A percentile compares a stretch with the other conserved stretches of the same genome.
Conservation (phyloP, 2,797 vertebrate species). For the Cygnus olor region DNA sequence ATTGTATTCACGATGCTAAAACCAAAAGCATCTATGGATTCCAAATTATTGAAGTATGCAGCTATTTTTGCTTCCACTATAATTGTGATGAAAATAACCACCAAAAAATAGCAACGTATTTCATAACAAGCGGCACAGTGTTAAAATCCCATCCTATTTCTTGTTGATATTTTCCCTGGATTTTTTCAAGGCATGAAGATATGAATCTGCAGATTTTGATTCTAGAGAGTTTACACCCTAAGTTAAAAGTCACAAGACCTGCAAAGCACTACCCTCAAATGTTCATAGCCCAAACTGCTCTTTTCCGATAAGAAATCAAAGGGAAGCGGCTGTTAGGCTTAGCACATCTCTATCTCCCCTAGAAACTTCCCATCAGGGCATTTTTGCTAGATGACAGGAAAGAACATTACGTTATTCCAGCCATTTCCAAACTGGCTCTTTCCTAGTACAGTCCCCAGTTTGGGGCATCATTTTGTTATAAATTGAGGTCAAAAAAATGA, state of each 20-base stretch:
- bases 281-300: background rate
- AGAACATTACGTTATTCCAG: background rate
- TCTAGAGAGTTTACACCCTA: background rate
- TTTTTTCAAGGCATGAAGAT: background rate
- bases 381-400: background rate
- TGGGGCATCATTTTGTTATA: background rate
- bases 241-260: background rate
- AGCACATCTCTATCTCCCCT: background rate
- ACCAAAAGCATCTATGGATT: constrained; percentile 54
- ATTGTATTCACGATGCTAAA: constrained; percentile 22
- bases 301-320: background rate
- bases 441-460: background rate
- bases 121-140: constrained; percentile 12
- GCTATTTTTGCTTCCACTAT: constrained; percentile 49
- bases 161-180: background rate
- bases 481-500: background rate
- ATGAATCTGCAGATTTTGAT: background rate
- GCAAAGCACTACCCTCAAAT: background rate
- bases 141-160: background rate
- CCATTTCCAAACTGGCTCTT: background rate
- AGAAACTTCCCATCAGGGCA: background rate
- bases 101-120: background rate
- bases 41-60: constrained; percentile 54
- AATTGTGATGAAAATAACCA: constrained; percentile 60
- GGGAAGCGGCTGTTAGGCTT: accelerated